Evolutionary conservation across 2,797 vertebrate species (phyloP), one percentile per base, ranked within the genome.

Genomic region (Falco berigora): DNA sequence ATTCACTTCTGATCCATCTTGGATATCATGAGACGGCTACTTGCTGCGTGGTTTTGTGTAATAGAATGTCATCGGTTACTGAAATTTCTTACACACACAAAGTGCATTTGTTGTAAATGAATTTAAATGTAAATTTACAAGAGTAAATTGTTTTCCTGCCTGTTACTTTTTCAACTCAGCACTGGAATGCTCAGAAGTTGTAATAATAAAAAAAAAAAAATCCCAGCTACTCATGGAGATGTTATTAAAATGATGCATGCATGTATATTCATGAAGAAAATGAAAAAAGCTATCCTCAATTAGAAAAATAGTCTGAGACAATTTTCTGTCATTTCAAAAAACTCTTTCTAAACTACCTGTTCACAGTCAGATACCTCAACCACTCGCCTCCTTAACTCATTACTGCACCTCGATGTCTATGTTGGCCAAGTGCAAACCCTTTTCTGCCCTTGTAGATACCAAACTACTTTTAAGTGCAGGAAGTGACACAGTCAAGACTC

Each of bases 41-140:
- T 88, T 76, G 55, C 36, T 82, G 16, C 61, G 12, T 92, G 38
- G 66, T 95, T 71, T 79, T 78, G 46, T 72, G 63, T 68, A 94
- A 77, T 7, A 77, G 63, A 90, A 76, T 91, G 32, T 86, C 79
- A 94, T 55, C 58, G 63, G n/a, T 78, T 91, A 68, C 23, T 44
- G n/a, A 92, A 94, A 88, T 36, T 7, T 73, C 84, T 94, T n/a
- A 30, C 27, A 91, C 44, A 74, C n/a, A 90, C 18, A 93, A 86
- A 93, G 52, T 59, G 14, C 59, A 95, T 52, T 94, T 73, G 18
- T 46, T 91, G 64, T 42, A 88, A 96, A 78, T 86, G 68, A 95
- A 89, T 93, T 94, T 93, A 90, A 95, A 92, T 88, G 75, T 52
- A 88, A 93, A 94, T 88, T 72, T 86, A 50, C 61, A 77, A 77